Percentiles rank a stretch among this genome's conserved stretches.
phyloP scores from a whole-genome alignment of 1,140 invertebrate species.

The Drosophila orosa region DNA sequence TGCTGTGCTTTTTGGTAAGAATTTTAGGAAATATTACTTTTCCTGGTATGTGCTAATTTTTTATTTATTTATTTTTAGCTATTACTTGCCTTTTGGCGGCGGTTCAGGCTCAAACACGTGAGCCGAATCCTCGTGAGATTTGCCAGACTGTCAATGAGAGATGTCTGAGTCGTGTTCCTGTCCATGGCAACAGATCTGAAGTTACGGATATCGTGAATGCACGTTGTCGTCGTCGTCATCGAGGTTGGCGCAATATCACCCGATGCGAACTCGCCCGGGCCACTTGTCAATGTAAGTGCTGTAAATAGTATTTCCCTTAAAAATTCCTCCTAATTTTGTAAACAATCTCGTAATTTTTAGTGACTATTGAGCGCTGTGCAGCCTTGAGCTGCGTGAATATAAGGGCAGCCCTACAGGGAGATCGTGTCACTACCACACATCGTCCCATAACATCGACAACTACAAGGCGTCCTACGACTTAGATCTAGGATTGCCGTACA shows the following conservation, averaged over 20 bases:
- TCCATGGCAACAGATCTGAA: constrained; percentile 25
- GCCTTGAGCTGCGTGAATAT: constrained; percentile 42
- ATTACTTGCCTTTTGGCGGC: constrained; percentile 34
- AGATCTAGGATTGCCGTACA: neutral
- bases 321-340: neutral
- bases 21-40: neutral
- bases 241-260: constrained; percentile 37
- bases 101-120: constrained; percentile 27
- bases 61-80: constrained; percentile 10
- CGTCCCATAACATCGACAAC: neutral
- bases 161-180: constrained; percentile 18
- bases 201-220: constrained; percentile 34
- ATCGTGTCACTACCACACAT: neutral
- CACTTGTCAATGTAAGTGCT: constrained; percentile 48
- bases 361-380: constrained; percentile 29
- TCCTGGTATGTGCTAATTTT: too few relatives aligned
- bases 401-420: neutral
- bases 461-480: neutral
- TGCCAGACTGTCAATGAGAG: constrained; percentile 9
- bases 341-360: neutral
- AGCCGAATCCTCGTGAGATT: constrained; percentile 2
- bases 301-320: neutral
- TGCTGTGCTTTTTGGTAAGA: constrained; percentile 53
- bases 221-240: constrained; percentile 13
- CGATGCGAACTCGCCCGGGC: constrained; percentile 51